A percentile compares a stretch with the other conserved stretches of the same genome.
Conservation (phyloP, 2,113 vertebrate species). For the Garra rufa region DNA sequence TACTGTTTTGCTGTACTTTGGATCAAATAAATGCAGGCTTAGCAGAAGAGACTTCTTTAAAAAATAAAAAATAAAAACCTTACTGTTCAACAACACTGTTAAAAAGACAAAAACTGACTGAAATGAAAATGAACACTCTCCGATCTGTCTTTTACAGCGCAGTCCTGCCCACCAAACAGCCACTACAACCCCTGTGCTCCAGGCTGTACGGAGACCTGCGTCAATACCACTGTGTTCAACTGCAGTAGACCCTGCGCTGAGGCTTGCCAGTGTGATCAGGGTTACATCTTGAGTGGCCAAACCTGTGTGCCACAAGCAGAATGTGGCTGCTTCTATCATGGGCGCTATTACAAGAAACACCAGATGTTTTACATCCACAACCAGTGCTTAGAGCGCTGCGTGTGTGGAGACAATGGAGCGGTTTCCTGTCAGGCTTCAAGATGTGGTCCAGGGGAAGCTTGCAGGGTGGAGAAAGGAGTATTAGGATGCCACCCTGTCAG, state of each 20-base stretch:
- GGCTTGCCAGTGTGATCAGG: conserved; percentile 78
- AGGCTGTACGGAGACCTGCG: conserved; percentile 73
- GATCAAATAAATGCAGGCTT: too few relatives aligned
- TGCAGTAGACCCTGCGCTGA: conserved; percentile 73
- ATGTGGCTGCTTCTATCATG: conserved; percentile 80
- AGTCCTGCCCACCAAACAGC: conserved; percentile 75
- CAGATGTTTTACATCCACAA: conserved; percentile 66
- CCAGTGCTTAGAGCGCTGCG: conserved; percentile 66
- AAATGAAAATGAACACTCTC: background rate
- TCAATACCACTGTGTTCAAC: conserved; percentile 32
- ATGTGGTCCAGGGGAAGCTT: conserved; percentile 67
- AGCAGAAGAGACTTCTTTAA: too few relatives aligned
- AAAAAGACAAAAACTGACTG: background rate
- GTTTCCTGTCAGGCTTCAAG: conserved; percentile 63
- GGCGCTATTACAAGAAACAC: conserved; percentile 73
- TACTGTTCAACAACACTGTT: too few relatives aligned
- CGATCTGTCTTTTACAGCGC: conserved; percentile 66
- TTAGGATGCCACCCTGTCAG: conserved; percentile 68
- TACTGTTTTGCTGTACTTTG: too few relatives aligned
- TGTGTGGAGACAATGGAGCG: conserved; percentile 65
- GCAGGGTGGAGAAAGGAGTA: conserved; percentile 66
- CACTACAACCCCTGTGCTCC: conserved; percentile 76
- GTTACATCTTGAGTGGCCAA: conserved; percentile 72
- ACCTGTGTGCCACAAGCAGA: conserved; percentile 72
- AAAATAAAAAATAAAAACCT: too few relatives aligned